A percentile compares a stretch with the other conserved stretches of the same genome.
Evolutionary conservation across 2,113 vertebrate genomes (phyloP).

Genomic region (Ovis aries): DNA sequence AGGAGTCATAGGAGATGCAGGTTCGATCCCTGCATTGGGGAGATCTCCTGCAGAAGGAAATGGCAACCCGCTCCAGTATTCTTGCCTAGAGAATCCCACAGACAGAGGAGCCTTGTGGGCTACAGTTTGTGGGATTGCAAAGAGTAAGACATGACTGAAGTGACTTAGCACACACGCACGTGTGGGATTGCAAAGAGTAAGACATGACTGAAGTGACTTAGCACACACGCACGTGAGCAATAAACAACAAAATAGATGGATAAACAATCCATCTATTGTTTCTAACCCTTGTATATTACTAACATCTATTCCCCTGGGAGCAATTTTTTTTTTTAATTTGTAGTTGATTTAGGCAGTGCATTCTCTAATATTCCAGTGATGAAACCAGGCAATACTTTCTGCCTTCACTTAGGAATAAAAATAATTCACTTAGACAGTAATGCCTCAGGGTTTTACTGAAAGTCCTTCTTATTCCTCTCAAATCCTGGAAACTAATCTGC

Average conservation of each 20-base stretch:
- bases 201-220: not conserved
- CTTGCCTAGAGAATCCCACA: not conserved
- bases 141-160: not conserved
- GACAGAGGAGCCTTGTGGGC: not conserved
- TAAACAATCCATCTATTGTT: not conserved
- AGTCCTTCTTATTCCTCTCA: not conserved
- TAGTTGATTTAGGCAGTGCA: not conserved
- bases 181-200: not conserved
- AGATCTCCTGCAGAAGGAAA: not conserved
- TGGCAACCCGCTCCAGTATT: not conserved
- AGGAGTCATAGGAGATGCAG: not conserved
- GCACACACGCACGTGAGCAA: not conserved
- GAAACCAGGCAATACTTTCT: not conserved
- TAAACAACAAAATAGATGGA: not conserved
- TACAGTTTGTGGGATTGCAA: not conserved
- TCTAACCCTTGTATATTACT: not conserved
- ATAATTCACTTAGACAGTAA: not conserved
- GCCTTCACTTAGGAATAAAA: not conserved
- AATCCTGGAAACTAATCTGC: not conserved
- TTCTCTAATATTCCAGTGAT: not conserved
- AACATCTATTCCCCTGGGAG: not conserved
- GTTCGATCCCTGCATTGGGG: not conserved
- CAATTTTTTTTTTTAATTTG: not conserved
- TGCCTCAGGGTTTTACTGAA: not conserved
- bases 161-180: too few species aligned